Evolutionary conservation across 2,113 vertebrate genomes (phyloP), one percentile per base, ranked within the genome.

Genomic region (Apteryx owenii): DNA sequence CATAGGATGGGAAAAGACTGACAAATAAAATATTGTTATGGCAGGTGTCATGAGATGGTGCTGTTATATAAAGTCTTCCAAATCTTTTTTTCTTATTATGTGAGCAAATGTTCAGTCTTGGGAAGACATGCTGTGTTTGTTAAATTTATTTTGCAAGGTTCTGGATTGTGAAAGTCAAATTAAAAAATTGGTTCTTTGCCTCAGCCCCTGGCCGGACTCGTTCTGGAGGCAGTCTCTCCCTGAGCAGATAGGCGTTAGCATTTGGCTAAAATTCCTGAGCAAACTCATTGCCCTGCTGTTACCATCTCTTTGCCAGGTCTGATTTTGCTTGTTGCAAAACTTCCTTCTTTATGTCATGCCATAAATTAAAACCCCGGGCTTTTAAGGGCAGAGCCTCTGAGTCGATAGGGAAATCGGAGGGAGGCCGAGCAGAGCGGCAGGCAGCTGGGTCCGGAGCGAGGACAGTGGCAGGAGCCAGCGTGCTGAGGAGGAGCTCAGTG

Each of bases 21-120:
- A 95, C 93, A 97, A 95, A 94, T 93, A 88, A 97, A 96, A 83
- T 93, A 93, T 93, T 96, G 69, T 96, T 94, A 79, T 95, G 95
- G 95, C 93, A 95, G 88, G 65, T 95, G 86, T 91, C 21, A 28
- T 7, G 10, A 89, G 64, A 66, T 56, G 25, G 64, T 77, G 60
- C 71, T 73, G 75, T 89, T 97, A 85, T 23, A 94, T 66, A 80
- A 89, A 91, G 75, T 93, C 81, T 95, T 77, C 77, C 42, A 44
- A 77, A 54, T 65, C 84, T 53, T 62, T 87, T 89, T 88, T 76
- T 33, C 18, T 85, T 83, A 53, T 77, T 90, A 88, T 68, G 54
- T 89, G 91, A 95, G 64, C 75, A 93, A 95, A 82, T 1, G 0
- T 90, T 94, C 93, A 71, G 91, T 81, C 87, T 91, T 33, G 28